Conservation (phyloP, 2,888 invertebrate genomes). For the Meganola albula region DNA sequence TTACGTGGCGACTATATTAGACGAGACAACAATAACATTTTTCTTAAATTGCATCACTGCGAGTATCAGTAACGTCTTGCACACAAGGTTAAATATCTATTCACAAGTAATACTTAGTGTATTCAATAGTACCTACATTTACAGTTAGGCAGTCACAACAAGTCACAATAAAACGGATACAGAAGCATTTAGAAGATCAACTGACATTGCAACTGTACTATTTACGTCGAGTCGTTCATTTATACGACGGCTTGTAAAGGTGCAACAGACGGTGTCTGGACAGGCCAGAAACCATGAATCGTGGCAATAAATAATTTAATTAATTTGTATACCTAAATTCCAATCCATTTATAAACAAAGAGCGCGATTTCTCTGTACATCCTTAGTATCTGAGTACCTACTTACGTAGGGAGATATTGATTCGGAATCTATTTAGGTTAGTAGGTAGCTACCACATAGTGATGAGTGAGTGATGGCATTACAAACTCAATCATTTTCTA, state of each 20-base stretch:
- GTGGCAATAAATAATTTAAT: slow-evolving; percentile 41
- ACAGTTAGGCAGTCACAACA: too few relatives aligned
- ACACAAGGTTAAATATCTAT: too few relatives aligned
- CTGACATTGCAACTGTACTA: slow-evolving; percentile 34
- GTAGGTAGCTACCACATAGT: too few relatives aligned
- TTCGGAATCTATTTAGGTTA: too few relatives aligned
- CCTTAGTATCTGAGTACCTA: too few relatives aligned
- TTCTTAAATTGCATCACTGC: slow-evolving; percentile 30
- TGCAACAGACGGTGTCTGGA: slow-evolving; percentile 26
- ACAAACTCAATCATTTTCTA: too few relatives aligned
- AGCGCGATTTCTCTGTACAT: background rate
- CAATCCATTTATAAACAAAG: slow-evolving; percentile 4
- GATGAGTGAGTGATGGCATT: too few relatives aligned
- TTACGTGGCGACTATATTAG: slow-evolving; percentile 35
- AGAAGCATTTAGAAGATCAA: slow-evolving; percentile 21
- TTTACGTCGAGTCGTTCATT: slow-evolving; percentile 30
- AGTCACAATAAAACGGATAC: slow-evolving; percentile 12
- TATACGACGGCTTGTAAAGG: slow-evolving; percentile 22
- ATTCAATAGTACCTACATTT: too few relatives aligned
- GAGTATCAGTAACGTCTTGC: too few relatives aligned
- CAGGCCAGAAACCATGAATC: slow-evolving; percentile 46
- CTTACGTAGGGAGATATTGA: too few relatives aligned
- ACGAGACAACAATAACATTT: slow-evolving; percentile 28
- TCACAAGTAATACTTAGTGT: too few relatives aligned
- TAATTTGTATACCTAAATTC: slow-evolving; percentile 32